A percentile compares a stretch with the other conserved stretches of the same genome.
phyloP scores from a whole-genome alignment of 92 coral and sea anemone species.

The Epizoanthus rinbou region DNA sequence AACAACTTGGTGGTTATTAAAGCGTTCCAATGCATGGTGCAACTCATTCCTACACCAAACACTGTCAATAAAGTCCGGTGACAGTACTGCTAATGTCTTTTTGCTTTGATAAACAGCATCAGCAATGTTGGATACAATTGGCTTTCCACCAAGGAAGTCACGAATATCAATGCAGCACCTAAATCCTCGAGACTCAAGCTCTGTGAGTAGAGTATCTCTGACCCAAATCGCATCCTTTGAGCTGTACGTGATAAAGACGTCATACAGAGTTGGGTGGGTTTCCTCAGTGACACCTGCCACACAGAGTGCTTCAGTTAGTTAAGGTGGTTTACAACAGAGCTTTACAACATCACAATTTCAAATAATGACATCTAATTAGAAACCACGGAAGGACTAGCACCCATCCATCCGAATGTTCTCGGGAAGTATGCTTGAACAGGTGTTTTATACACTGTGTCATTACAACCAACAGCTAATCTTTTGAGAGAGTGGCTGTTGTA shows the following conservation, averaged over 20 bases:
- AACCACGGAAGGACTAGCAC: too few relatives aligned
- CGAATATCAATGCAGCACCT: slow-evolving; percentile 75
- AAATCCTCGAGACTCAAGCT: slow-evolving; percentile 74
- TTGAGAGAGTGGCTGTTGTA: too few relatives aligned
- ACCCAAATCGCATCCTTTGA: slow-evolving; percentile 76
- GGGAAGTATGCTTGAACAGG: too few relatives aligned
- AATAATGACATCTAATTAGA: too few relatives aligned
- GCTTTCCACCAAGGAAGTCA: slow-evolving; percentile 77
- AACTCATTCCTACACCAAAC: slow-evolving; percentile 80
- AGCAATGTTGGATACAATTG: slow-evolving; percentile 79
- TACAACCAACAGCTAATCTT: too few relatives aligned
- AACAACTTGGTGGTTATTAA: slow-evolving; percentile 53
- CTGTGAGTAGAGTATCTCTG: slow-evolving; percentile 47
- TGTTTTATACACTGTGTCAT: too few relatives aligned
- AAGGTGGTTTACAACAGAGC: too few relatives aligned
- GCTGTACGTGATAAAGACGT: slow-evolving; percentile 88
- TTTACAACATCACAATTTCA: too few relatives aligned
- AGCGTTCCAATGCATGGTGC: slow-evolving; percentile 69
- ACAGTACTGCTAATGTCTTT: slow-evolving; percentile 71
- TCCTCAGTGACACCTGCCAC: slow-evolving; percentile 2
- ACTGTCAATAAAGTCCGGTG: slow-evolving; percentile 82
- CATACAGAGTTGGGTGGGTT: slow-evolving; percentile 46
- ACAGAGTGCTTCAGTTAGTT: too few relatives aligned
- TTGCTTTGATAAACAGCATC: slow-evolving; percentile 76
- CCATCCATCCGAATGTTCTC: too few relatives aligned